Conservation (phyloP, 1,140 invertebrate genomes). For the Agraylea sexmaculata region DNA sequence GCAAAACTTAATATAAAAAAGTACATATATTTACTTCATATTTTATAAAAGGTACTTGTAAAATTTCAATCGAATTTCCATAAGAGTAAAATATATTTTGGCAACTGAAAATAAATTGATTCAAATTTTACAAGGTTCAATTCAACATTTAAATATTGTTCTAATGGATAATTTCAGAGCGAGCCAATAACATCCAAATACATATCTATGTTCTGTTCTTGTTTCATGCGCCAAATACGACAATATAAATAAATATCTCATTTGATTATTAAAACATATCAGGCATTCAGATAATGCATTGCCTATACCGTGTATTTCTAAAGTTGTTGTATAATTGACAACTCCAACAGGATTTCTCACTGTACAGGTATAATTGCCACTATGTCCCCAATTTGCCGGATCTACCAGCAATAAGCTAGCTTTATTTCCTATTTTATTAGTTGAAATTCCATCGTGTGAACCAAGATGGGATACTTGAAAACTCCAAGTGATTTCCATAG, state of each 20-base stretch:
- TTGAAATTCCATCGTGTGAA: constrained; percentile 44
- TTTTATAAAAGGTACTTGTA: constrained; percentile 2
- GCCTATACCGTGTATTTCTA: constrained; percentile 45
- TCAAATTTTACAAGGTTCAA: too few species aligned
- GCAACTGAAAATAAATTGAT: too few species aligned
- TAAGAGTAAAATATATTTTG: too few species aligned
- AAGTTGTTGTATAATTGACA: constrained; percentile 45
- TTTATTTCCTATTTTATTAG: constrained; percentile 44
- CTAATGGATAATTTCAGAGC: too few species aligned
- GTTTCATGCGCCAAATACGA: too few species aligned
- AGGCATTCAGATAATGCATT: too few species aligned
- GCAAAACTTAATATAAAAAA: constrained; percentile 43
- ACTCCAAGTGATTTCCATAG: constrained; percentile 68
- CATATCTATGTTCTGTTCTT: too few species aligned
- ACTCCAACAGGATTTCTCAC: constrained; percentile 56
- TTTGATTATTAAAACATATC: too few species aligned
- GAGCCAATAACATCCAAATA: too few species aligned
- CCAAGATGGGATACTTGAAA: constrained; percentile 51
- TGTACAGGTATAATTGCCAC: constrained; percentile 64
- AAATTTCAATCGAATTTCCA: constrained; percentile 3
- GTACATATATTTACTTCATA: constrained; percentile 3
- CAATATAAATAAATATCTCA: too few species aligned
- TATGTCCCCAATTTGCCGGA: constrained; percentile 42
- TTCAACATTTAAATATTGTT: too few species aligned
- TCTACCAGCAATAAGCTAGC: constrained; percentile 38